Percentiles rank a stretch among this genome's conserved stretches.
Evolutionary conservation across 2,113 vertebrate species (phyloP).

Genomic region (Oceanodroma tethys): DNA sequence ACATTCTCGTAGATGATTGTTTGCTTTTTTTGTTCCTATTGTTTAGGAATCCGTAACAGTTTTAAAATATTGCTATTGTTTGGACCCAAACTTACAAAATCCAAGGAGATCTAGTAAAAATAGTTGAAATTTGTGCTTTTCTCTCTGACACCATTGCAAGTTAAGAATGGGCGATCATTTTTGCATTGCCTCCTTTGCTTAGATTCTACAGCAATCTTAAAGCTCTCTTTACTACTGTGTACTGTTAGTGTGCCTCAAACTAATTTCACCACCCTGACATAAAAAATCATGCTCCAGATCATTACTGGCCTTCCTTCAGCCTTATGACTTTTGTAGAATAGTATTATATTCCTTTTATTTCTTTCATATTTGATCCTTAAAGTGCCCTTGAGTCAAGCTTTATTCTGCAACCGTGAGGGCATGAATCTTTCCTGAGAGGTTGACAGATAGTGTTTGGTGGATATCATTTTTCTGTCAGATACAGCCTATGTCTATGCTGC

Average conservation of each 20-base stretch:
- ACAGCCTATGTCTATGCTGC: background rate
- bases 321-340: background rate
- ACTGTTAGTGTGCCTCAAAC: background rate
- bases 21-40: background rate
- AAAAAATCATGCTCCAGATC: background rate
- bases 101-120: background rate
- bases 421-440: conserved; percentile 8
- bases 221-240: background rate
- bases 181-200: background rate
- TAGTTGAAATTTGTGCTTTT: background rate
- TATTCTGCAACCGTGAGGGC: background rate
- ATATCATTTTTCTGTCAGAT: conserved; percentile 7
- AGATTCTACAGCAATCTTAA: background rate
- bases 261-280: background rate
- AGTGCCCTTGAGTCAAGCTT: conserved; percentile 44
- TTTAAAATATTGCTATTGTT: background rate
- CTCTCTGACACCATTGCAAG: background rate
- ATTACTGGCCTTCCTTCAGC: background rate
- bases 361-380: conserved; percentile 21
- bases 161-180: background rate
- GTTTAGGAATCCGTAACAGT: background rate
- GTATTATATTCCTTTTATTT: background rate
- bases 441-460: conserved; percentile 24
- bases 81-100: background rate
- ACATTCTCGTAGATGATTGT: background rate